These are phyloP conservation scores for Pseudococcus longispinus DNA, from an alignment of 2,888 invertebrate species.

Conservation along the genomic window DNA sequence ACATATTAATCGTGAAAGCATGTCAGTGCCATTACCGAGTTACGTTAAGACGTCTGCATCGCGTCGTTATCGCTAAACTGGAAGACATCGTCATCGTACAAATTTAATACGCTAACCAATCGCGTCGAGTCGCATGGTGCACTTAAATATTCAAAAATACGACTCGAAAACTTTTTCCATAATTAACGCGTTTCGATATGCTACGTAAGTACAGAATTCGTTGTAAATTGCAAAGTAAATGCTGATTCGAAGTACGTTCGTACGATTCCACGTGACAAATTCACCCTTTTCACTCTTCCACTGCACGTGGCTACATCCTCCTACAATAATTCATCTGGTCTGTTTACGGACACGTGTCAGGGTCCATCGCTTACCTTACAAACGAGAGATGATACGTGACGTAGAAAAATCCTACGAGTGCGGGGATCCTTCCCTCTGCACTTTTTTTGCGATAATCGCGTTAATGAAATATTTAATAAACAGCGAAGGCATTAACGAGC, in stretches of 20 bases:
- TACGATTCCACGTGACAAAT: no score
- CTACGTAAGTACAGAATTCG: no score
- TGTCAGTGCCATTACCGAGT: not conserved
- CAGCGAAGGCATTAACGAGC: slow-evolving; percentile 9
- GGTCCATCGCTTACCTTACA: not conserved
- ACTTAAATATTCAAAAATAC: not conserved
- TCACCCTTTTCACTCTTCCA: no score
- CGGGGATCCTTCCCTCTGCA: not conserved
- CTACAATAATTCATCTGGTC: no score
- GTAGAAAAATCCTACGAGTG: not conserved
- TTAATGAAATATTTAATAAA: not conserved
- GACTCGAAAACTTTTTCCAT: not conserved
- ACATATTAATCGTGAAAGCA: slow-evolving; percentile 11
- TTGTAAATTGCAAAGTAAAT: no score
- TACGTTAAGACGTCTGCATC: not conserved
- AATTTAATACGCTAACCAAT: not conserved
- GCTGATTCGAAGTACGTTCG: no score
- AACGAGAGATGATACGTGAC: not conserved
- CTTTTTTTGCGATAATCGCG: not conserved
- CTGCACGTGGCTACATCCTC: no score
- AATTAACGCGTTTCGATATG: not conserved
- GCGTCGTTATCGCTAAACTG: not conserved
- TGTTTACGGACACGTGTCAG: not conserved
- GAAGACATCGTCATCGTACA: not conserved
- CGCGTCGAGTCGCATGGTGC: not conserved